Evolutionary conservation across 2,113 vertebrate genomes (phyloP).

Genomic region (Coracopsis vasa): DNA sequence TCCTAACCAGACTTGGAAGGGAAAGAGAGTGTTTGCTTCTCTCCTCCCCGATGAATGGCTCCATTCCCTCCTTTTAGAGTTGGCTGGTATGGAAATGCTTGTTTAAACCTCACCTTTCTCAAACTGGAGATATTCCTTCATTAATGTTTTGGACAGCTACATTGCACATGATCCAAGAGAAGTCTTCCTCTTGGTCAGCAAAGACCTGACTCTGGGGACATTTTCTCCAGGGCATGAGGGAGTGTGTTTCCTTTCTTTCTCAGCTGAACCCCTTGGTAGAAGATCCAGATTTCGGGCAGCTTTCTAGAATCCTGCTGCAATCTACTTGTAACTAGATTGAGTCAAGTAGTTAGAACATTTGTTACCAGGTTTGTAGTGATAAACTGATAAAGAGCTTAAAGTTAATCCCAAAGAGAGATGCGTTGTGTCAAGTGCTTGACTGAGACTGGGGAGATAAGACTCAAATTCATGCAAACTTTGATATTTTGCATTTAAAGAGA

Average conservation of each 20-base stretch:
- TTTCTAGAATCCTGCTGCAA: neutral
- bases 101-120: neutral
- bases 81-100: neutral
- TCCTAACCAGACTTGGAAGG: neutral
- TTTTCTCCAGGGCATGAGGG: neutral
- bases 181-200: neutral
- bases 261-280: neutral
- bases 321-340: neutral
- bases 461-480: neutral
- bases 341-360: neutral
- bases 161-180: neutral
- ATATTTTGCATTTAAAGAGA: neutral
- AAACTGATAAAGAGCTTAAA: neutral
- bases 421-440: neutral
- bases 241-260: neutral
- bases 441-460: neutral
- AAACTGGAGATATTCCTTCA: neutral
- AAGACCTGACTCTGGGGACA: neutral
- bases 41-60: neutral
- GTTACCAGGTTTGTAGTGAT: neutral
- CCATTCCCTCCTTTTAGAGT: neutral
- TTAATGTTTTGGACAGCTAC: neutral
- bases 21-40: neutral
- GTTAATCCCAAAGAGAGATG: neutral
- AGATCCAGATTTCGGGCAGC: neutral